Conservation (phyloP, 1,140 invertebrate genomes). For the Penaeus vannamei region DNA sequence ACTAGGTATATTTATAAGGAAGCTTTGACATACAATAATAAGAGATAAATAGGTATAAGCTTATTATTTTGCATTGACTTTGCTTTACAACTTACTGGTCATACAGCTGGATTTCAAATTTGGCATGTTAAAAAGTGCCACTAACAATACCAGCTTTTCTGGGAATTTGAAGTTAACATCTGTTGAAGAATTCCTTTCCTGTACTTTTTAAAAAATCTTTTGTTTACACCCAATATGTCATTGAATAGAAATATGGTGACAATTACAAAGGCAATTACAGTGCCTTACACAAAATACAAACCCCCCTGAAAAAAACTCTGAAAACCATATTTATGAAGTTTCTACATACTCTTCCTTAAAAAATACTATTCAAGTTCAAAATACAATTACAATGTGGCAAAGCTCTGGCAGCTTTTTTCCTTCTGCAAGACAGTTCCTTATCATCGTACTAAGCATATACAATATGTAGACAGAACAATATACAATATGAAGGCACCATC, state of each 20-base stretch:
- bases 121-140: too few relatives aligned
- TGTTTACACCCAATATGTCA: background rate
- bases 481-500: conserved; percentile 55
- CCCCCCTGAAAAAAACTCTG: background rate
- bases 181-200: too few relatives aligned
- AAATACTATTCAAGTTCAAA: conserved; percentile 39
- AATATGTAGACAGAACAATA: conserved; percentile 47
- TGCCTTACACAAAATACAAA: conserved; percentile 25
- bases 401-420: conserved; percentile 9
- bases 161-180: too few relatives aligned
- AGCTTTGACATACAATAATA: conserved; percentile 52
- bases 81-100: too few relatives aligned
- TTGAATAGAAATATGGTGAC: conserved; percentile 29
- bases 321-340: conserved; percentile 2
- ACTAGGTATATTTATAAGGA: conserved; percentile 56
- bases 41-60: conserved; percentile 48
- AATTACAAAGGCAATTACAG: conserved; percentile 18
- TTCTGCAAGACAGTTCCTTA: background rate
- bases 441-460: conserved; percentile 46
- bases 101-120: too few relatives aligned
- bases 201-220: background rate
- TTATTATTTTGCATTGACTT: conserved; percentile 47
- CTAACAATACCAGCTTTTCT: too few relatives aligned
- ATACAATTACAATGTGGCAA: conserved; percentile 37
- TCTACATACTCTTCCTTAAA: conserved; percentile 20